phyloP scores from a whole-genome alignment of 2,888 invertebrate species.

The Salticus scenicus region DNA sequence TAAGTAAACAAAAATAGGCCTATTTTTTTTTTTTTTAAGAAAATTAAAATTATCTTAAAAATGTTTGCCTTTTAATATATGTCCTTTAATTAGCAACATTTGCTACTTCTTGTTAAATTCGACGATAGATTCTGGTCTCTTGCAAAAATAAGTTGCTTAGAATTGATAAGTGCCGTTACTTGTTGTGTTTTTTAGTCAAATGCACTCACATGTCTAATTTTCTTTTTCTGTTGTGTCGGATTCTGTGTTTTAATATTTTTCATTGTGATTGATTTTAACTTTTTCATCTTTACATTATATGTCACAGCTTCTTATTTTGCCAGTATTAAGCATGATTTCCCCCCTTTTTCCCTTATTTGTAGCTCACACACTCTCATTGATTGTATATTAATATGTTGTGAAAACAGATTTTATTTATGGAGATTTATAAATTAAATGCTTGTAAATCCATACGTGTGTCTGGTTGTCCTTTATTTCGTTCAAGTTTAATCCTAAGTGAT shows the following conservation, averaged over 20 bases:
- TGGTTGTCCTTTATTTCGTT: not conserved
- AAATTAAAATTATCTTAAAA: too few species aligned
- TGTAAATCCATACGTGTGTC: conserved; percentile 43
- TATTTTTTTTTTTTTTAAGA: too few species aligned
- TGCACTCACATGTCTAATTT: conserved; percentile 53
- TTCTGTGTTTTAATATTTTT: conserved; percentile 20
- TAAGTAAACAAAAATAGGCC: too few species aligned
- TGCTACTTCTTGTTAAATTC: too few species aligned
- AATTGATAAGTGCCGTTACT: conserved; percentile 60
- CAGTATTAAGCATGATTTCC: conserved; percentile 62
- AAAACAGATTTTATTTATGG: conserved; percentile 71
- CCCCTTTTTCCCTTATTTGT: conserved; percentile 32
- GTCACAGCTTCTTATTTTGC: conserved; percentile 51
- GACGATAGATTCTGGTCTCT: conserved; percentile 6
- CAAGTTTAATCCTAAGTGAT: not conserved
- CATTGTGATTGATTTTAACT: conserved; percentile 51
- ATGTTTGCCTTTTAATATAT: too few species aligned
- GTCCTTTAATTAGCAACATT: too few species aligned
- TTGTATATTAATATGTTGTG: conserved; percentile 71
- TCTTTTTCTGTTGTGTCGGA: conserved; percentile 47
- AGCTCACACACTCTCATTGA: conserved; percentile 58
- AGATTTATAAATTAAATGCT: conserved; percentile 71
- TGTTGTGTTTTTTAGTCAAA: conserved; percentile 47
- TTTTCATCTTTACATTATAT: conserved; percentile 39
- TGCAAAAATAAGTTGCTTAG: conserved; percentile 32